Evolutionary conservation across 2,888 invertebrate genomes (phyloP).

Genomic region (Tridacna crocea): DNA sequence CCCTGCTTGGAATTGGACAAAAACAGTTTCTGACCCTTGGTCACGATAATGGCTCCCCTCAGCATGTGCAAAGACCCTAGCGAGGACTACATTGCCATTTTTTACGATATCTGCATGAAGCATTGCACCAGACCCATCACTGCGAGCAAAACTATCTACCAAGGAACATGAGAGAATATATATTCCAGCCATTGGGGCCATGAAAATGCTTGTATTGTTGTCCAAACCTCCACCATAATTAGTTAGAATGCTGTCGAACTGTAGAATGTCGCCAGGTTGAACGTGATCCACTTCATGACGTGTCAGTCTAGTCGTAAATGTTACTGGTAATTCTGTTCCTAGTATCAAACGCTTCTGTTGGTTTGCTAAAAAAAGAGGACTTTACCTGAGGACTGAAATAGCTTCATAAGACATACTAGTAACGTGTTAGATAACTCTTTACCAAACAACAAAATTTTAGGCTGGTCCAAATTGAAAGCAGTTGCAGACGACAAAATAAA

Average conservation of each 20-base stretch:
- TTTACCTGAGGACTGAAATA: no score
- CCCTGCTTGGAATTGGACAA: constrained; percentile 29
- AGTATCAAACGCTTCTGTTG: constrained; percentile 23
- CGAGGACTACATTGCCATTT: constrained; percentile 26
- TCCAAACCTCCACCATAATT: constrained; percentile 37
- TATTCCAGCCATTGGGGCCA: constrained; percentile 27
- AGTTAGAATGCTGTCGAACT: constrained; percentile 17
- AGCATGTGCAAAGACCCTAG: constrained; percentile 45
- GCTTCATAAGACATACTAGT: no score
- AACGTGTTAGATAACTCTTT: no score
- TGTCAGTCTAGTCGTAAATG: constrained; percentile 37
- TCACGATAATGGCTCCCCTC: constrained; percentile 29
- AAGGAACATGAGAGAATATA: constrained; percentile 44
- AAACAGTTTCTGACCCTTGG: constrained; percentile 49
- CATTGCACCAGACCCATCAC: constrained; percentile 22
- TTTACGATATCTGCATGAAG: constrained; percentile 44
- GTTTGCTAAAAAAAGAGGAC: neutral
- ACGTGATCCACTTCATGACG: constrained; percentile 21
- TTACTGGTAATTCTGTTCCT: constrained; percentile 14
- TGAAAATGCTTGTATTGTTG: constrained; percentile 25
- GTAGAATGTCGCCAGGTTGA: constrained; percentile 8
- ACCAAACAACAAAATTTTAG: no score
- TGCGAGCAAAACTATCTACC: constrained; percentile 28
- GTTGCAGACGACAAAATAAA: no score
- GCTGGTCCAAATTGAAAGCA: no score